Percentiles rank a stretch among this genome's conserved stretches.
These are phyloP conservation scores for Eupristina koningsbergeri DNA, from an alignment of 1,140 invertebrate genomes.

Conservation along the genomic window DNA sequence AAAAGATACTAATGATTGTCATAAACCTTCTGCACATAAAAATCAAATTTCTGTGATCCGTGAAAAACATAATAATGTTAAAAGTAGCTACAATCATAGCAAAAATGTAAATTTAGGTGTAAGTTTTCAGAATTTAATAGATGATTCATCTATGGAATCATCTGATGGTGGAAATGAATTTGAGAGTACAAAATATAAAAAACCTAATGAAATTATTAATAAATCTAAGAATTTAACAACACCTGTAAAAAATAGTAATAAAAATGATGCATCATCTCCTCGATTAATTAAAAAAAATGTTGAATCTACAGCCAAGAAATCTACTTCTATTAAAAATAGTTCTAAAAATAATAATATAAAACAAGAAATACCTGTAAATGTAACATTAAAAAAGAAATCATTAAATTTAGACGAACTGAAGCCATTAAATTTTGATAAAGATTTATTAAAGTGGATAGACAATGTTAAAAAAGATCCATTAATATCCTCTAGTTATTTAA, in stretches of 20 bases:
- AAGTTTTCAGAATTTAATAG: constrained; percentile 24
- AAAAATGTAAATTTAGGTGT: background rate
- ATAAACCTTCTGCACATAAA: background rate
- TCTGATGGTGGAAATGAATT: constrained; percentile 35
- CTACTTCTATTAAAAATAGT: background rate
- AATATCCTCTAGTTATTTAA: constrained; percentile 19
- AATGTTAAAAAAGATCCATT: constrained; percentile 43
- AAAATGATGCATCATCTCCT: constrained; percentile 20
- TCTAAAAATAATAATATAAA: background rate
- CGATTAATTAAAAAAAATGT: background rate
- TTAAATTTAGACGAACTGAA: constrained; percentile 40
- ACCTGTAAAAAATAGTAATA: background rate
- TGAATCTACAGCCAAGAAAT: background rate
- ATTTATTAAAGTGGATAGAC: constrained; percentile 51
- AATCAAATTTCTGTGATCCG: background rate
- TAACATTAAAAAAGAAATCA: background rate
- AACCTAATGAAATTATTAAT: background rate
- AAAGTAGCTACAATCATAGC: background rate
- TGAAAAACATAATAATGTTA: constrained; percentile 9
- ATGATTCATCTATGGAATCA: constrained; percentile 37
- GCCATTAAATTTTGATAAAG: constrained; percentile 49
- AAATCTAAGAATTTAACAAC: constrained; percentile 11
- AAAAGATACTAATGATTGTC: background rate
- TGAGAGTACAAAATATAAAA: constrained; percentile 2
- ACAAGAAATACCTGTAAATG: background rate